Conservation (phyloP, 2,888 invertebrate species). For the Troides helena region DNA sequence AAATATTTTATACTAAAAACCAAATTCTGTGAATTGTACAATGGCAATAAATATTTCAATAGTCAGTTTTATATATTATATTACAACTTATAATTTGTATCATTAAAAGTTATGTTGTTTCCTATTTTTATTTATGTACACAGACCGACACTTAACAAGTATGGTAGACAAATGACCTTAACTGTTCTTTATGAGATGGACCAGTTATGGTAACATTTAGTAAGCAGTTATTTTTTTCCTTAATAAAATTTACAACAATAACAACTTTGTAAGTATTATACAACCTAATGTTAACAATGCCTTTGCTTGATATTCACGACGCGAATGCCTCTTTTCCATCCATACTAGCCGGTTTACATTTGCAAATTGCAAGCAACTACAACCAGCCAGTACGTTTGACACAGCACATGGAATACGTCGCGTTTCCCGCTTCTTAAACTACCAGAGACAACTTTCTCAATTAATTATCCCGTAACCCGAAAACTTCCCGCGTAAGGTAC, state of each 20-base stretch:
- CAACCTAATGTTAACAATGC: neutral
- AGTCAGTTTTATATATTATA: too few relatives aligned
- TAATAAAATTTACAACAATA: too few relatives aligned
- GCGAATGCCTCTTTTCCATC: constrained; percentile 23
- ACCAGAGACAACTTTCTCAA: constrained; percentile 48
- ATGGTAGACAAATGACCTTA: too few relatives aligned
- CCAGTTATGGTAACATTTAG: too few relatives aligned
- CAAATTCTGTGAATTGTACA: too few relatives aligned
- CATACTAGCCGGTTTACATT: constrained; percentile 33
- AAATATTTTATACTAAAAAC: neutral
- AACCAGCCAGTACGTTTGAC: constrained; percentile 51
- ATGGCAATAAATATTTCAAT: too few relatives aligned
- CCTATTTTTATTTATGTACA: too few relatives aligned
- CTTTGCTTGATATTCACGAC: constrained; percentile 7
- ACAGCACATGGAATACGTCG: constrained; percentile 53
- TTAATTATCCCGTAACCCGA: constrained; percentile 43
- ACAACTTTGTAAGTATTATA: neutral
- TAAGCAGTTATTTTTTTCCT: too few relatives aligned
- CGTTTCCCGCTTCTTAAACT: constrained; percentile 52
- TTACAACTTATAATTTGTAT: too few relatives aligned
- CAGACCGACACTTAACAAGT: too few relatives aligned
- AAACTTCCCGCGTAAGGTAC: constrained; percentile 62
- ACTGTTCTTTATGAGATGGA: too few relatives aligned
- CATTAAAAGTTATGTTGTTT: too few relatives aligned
- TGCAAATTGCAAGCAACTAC: constrained; percentile 19